Evolutionary conservation across 2,888 invertebrate species (phyloP), one percentile per base, ranked within the genome.

Genomic region (Melangyna quadrimaculata): DNA sequence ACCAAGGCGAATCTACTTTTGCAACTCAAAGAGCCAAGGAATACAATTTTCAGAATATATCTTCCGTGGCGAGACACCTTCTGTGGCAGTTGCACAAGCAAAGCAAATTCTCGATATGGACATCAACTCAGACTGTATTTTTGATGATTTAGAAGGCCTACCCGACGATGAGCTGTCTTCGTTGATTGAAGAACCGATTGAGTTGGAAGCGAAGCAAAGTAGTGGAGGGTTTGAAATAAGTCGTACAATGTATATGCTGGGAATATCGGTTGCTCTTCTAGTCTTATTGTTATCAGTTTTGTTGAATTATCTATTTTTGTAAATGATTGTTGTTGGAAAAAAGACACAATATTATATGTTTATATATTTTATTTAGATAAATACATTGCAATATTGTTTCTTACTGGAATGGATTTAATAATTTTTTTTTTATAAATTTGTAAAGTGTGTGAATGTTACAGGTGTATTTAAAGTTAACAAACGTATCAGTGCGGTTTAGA

Each of bases 11-110:
- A 96, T 98, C 1, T 94, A 97, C 77, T 96, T 97, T 19, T 70
- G 65, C 9, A 17, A 35, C 14, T 59, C 72, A 0, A 37, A 81
- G 8, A 78, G 45, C n/a, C 77, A 78, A 43, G 43, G 87, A 82
- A 93, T 97, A 53, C 95, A 95, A 86, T 94, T 98, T 40, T 97
- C 97, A 69, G 98, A 98, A 91, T 98, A 98, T 91, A 92, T 98
- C 71, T 98, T 98, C 90, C 97, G 97, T 27, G 98, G 98, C 0
- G 98, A 98, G 93, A 96, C 96, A 0, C 94, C 96, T 0, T 95
- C 95, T 10, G 97, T 98, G 89, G 96, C 96, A 0, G 93, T 96
- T 51, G 94, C 95, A 45, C 96, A 97, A 1, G 94, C 97, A 7
- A 94, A 96, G 88, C 98, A 98, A 90, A 93, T 98, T 71, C 93